Base-by-base conservation (phyloP, 2,888 invertebrate species). In the Caenorhabditis sp. region DNA sequence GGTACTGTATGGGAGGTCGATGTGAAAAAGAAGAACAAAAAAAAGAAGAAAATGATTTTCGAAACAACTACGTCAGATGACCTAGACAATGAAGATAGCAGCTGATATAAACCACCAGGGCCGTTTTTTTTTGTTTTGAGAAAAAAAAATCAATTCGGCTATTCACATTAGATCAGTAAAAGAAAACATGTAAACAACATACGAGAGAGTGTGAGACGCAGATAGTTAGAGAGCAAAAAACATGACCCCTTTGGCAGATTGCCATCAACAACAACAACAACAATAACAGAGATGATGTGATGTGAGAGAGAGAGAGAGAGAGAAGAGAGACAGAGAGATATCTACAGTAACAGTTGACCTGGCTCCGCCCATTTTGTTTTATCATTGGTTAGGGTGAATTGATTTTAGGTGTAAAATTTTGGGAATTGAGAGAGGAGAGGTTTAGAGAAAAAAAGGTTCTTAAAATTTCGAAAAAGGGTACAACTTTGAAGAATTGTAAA, bases 61-160 rank as follows among this genome's bases (percentile, higher is more conserved):
- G 57, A n/a, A n/a, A n/a, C n/a, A n/a, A n/a, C 21, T 17, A 12
- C 23, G 2, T 43, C 59, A 59, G 59, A 54, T 58, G 49, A 57
- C 61, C 60, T 66, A 57, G 55, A 55, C 23, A 19, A 55, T 14
- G 60, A 55, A 57, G 66, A 66, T 54, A 61, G 43, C 23, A 58
- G 31, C 49, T 37, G 19, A 26, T 37, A 17, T 14, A 31, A 60
- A n/a, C n/a, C n/a, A 50, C 8, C 5, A n/a, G 23, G n/a, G n/a
- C n/a, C n/a, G n/a, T n/a, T n/a, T n/a, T n/a, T n/a, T n/a, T 2
- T n/a, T 59, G 59, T 23, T 14, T 23, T 59, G 60, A 23, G 57
- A 57, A 23, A 23, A 23, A 23, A n/a, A 26, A 26, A 57, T 31
- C 50, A 58, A 53, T 21, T 4, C 19, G 51, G n/a, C 19, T 21